Percentiles rank a stretch among this genome's conserved stretches.
phyloP scores from a whole-genome alignment of 1,140 invertebrate species.

The Rhynchophorus ferrugineus region DNA sequence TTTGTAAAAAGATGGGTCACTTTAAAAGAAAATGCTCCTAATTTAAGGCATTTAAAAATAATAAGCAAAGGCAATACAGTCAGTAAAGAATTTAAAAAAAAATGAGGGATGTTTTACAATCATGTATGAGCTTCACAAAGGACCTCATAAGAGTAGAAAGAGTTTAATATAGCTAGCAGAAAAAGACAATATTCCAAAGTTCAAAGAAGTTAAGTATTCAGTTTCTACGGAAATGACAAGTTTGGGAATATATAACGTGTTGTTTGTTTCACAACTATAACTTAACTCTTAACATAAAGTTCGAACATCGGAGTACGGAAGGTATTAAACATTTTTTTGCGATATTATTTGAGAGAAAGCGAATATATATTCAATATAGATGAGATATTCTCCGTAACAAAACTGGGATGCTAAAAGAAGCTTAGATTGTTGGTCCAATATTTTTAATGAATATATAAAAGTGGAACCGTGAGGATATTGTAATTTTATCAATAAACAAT shows the following conservation, averaged over 20 bases:
- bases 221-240: not conserved
- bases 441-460: too few relatives aligned
- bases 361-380: too few relatives aligned
- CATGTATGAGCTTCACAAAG: not conserved
- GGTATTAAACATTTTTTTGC: not conserved
- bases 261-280: slow-evolving; percentile 5
- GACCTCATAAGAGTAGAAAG: not conserved
- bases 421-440: too few relatives aligned
- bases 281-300: not conserved
- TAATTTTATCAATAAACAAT: too few relatives aligned
- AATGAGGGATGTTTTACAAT: not conserved
- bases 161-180: not conserved
- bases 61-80: slow-evolving; percentile 1
- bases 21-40: slow-evolving; percentile 1
- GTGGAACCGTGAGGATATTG: too few relatives aligned
- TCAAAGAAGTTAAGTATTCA: not conserved
- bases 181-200: slow-evolving; percentile 5
- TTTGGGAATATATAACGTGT: slow-evolving; percentile 1
- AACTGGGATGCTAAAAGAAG: too few relatives aligned
- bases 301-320: not conserved
- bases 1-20: slow-evolving; percentile 2
- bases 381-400: too few relatives aligned
- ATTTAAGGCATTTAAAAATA: slow-evolving; percentile 5
- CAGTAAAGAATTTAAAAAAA: not conserved
- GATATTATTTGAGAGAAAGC: too few relatives aligned